Percentiles rank a stretch among this genome's conserved stretches.
phyloP scores from a whole-genome alignment of 2,113 vertebrate genomes.

The Falcunculus frontatus region DNA sequence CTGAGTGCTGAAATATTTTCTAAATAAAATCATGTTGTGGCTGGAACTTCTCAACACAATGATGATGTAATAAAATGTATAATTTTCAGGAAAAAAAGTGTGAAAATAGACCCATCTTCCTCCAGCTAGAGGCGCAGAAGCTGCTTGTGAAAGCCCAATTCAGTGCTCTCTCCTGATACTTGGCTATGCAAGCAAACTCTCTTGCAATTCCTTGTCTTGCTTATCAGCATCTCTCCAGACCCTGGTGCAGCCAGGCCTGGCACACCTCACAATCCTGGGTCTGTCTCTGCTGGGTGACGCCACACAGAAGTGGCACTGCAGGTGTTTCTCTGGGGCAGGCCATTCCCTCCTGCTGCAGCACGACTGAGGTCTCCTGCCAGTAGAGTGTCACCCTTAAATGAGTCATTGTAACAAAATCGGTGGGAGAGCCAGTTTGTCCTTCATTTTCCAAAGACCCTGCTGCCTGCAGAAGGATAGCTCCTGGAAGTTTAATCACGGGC shows the following conservation, averaged over 20 bases:
- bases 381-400: neutral
- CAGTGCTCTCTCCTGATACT: neutral
- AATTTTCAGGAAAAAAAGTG: neutral
- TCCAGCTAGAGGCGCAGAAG: neutral
- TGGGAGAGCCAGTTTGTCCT: neutral
- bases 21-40: neutral
- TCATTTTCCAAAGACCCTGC: neutral
- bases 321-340: neutral
- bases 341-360: neutral
- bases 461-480: neutral
- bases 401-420: neutral
- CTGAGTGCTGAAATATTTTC: neutral
- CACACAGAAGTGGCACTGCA: neutral
- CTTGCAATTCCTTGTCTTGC: neutral
- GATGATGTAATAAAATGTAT: neutral
- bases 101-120: neutral
- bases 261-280: accelerated
- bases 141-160: neutral
- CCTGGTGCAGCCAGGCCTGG: neutral
- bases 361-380: accelerated
- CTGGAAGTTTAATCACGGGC: neutral
- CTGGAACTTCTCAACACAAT: neutral
- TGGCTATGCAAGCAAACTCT: neutral
- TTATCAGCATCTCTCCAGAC: neutral
- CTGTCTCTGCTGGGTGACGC: neutral